Evolutionary conservation across 2,888 invertebrate species (phyloP), one percentile per base, ranked within the genome.

Genomic region (Anthophora plumipes): DNA sequence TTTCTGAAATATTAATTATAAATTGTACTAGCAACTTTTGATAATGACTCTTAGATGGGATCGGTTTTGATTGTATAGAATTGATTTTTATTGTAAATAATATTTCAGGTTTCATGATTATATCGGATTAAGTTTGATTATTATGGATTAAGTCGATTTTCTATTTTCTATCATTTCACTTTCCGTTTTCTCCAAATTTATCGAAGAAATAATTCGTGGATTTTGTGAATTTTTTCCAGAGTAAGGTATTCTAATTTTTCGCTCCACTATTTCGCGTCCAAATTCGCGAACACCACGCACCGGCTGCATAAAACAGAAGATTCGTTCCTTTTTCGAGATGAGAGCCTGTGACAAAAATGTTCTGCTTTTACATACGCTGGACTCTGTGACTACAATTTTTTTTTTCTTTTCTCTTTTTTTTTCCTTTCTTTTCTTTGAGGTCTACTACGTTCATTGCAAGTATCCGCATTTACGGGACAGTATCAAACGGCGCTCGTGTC

Each of bases 401-500:
- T 52, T 20, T 63, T 20, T 17, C 7, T 5, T 6, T 12, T 55
- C 0, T 39, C 22, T 22, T 52, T 50, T 48, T 25, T 60, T 48
- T 7, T 5, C 2, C 8, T 55, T 1, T 39, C 22, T 22, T 52
- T 50, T 48, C 25, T 60, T 48, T 12, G 8, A 22, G n/a, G 22
- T 43, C 37, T 43, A 37, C 61, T 43, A 31, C 43, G 61, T 74
- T 50, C 59, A 31, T 48, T 41, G 61, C 50, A 76, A 76, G 73
- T 50, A 55, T 43, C 73, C 63, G 48, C 48, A 64, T 68, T n/a
- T 69, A 63, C 68, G 39, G 41, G 61, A 66, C 68, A 41, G 43
- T 74, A 78, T 74, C 68, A 78, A 68, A 74, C 50, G 68, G 52
- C 22, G 68, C 57, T 52, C 43, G 39, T 48, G 57, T 76, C 68